Evolutionary conservation across 2,797 vertebrate species (phyloP).

Genomic region (Tapirus indicus): DNA sequence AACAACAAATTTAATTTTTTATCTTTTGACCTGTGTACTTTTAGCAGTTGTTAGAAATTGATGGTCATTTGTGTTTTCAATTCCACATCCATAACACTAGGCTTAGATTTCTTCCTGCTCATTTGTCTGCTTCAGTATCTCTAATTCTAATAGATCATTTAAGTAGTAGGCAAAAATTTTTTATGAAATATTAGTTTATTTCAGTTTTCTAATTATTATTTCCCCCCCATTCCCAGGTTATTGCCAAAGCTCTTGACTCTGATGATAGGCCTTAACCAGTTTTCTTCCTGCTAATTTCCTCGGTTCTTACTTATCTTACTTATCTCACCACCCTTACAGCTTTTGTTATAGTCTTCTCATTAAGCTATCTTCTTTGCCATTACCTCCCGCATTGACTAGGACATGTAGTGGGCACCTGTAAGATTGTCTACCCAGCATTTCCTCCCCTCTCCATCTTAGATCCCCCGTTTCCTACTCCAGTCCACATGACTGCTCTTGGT

Average conservation of each 20-base stretch:
- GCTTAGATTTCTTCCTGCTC: background rate
- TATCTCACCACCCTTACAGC: background rate
- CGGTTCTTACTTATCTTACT: background rate
- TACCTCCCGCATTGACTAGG: background rate
- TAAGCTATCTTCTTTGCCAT: background rate
- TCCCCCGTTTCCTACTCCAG: background rate
- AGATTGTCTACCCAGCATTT: background rate
- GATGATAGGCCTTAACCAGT: background rate
- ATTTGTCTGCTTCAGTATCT: background rate
- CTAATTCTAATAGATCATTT: slow-evolving; percentile 32
- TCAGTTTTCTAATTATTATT: slow-evolving; percentile 25
- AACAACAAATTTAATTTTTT: slow-evolving; percentile 22
- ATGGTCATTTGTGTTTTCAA: background rate
- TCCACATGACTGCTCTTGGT: background rate
- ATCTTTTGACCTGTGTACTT: background rate
- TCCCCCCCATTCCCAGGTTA: background rate
- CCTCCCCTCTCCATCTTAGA: background rate
- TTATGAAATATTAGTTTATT: background rate
- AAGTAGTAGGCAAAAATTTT: background rate
- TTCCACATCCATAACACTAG: background rate
- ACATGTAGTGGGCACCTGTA: background rate
- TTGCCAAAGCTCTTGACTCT: background rate
- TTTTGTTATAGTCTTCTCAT: background rate
- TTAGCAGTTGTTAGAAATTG: background rate
- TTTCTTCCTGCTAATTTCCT: background rate